A percentile compares a stretch with the other conserved stretches of the same genome.
These are phyloP conservation scores for Tanypteryx hageni DNA, from an alignment of 2,888 invertebrate species.

Conservation along the genomic window DNA sequence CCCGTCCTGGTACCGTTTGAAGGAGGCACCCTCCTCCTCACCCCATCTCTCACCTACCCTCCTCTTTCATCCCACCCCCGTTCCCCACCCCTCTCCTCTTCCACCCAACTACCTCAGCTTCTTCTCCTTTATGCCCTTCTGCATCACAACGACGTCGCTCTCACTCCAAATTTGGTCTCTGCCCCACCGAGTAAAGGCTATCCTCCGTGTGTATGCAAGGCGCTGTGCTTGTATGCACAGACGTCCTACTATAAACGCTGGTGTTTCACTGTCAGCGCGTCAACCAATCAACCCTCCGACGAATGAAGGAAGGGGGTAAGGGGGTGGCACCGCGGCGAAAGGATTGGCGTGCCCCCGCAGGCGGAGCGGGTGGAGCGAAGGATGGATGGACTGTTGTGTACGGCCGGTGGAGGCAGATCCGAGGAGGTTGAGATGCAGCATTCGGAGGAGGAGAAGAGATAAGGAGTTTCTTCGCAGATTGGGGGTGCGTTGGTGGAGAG, in stretches of 20 bases:
- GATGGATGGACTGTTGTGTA: neutral
- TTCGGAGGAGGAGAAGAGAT: no score
- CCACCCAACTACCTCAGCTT: neutral
- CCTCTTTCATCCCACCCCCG: neutral
- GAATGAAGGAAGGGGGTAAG: neutral
- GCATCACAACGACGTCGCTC: neutral
- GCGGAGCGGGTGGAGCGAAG: neutral
- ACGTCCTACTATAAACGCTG: slow-evolving; percentile 12
- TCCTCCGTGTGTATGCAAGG: slow-evolving; percentile 3
- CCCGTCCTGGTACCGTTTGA: slow-evolving; percentile 25
- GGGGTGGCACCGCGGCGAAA: no score
- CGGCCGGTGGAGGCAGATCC: neutral
- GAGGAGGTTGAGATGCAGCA: no score
- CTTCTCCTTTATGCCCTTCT: neutral
- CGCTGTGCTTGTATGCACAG: slow-evolving; percentile 28
- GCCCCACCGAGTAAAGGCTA: slow-evolving; percentile 1
- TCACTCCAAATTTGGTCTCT: slow-evolving; percentile 48
- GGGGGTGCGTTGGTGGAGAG: neutral
- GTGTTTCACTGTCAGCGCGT: slow-evolving; percentile 28
- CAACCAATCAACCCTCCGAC: slow-evolving; percentile 35
- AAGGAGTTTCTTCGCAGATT: no score
- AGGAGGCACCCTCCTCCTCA: slow-evolving; percentile 9
- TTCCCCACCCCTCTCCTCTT: neutral
- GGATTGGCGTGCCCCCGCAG: neutral
- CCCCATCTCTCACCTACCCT: neutral